A percentile compares a stretch with the other conserved stretches of the same genome.
These are phyloP conservation scores for Acromyrmex charruanus DNA, from an alignment of 1,140 invertebrate species.

Conservation along the genomic window DNA sequence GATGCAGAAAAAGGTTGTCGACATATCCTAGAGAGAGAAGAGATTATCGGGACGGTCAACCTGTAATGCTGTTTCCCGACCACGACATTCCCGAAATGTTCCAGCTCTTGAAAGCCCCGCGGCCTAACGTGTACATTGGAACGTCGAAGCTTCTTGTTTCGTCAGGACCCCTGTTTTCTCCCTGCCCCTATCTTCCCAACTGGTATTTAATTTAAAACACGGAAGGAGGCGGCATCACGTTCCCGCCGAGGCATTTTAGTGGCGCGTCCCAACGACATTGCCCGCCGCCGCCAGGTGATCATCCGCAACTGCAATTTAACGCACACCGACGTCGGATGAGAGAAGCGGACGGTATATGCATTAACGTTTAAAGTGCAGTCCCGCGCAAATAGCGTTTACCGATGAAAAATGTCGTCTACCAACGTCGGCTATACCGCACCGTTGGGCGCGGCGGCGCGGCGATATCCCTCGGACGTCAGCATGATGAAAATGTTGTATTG, in stretches of 20 bases:
- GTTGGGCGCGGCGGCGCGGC: slow-evolving; percentile 5
- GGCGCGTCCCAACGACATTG: not conserved
- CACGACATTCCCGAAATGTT: slow-evolving; percentile 74
- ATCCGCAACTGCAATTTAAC: slow-evolving; percentile 61
- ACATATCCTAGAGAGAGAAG: not conserved
- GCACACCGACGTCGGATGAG: slow-evolving; percentile 16
- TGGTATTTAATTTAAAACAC: slow-evolving; percentile 70
- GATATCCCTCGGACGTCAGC: slow-evolving; percentile 52
- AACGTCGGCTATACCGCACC: not conserved
- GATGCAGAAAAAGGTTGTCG: slow-evolving; percentile 1
- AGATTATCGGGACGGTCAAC: not conserved
- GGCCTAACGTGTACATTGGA: slow-evolving; percentile 40
- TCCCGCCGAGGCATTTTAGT: slow-evolving; percentile 24
- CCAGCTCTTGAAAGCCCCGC: slow-evolving; percentile 37
- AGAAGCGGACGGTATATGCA: slow-evolving; percentile 52
- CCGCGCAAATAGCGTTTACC: slow-evolving; percentile 58
- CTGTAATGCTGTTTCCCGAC: slow-evolving; percentile 28
- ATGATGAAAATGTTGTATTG: slow-evolving; percentile 58
- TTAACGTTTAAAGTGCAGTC: slow-evolving; percentile 63
- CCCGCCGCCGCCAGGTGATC: slow-evolving; percentile 41
- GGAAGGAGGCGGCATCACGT: slow-evolving; percentile 27
- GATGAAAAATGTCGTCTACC: slow-evolving; percentile 59
- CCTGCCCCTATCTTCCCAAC: slow-evolving; percentile 6
- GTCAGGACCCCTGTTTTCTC: slow-evolving; percentile 5
- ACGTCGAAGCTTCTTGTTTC: slow-evolving; percentile 59